Conservation (phyloP, 2,797 vertebrate genomes). For the Remorina albescens region DNA sequence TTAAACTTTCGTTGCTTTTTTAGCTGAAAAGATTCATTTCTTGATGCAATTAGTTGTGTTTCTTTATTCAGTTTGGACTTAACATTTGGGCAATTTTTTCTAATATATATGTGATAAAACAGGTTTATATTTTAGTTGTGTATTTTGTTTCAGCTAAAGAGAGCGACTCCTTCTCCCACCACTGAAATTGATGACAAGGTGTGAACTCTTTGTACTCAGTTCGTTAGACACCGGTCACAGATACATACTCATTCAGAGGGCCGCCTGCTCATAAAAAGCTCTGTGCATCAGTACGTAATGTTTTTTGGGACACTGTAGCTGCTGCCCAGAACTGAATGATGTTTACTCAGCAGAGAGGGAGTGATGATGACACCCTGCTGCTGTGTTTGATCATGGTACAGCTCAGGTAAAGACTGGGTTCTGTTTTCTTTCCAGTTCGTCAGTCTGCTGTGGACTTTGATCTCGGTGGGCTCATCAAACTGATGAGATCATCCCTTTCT, state of each 20-base stretch:
- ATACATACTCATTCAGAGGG: too few species aligned
- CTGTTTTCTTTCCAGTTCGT: slow-evolving; percentile 5
- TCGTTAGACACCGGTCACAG: background rate
- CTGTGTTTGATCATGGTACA: slow-evolving; percentile 1
- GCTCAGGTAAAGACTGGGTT: background rate
- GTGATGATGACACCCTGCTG: slow-evolving; percentile 1
- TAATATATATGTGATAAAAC: too few species aligned
- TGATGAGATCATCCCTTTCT: background rate
- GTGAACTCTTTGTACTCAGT: background rate
- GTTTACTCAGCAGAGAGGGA: slow-evolving; percentile 10
- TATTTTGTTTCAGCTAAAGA: background rate
- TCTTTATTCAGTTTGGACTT: background rate
- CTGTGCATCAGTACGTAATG: background rate
- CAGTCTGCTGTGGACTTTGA: slow-evolving; percentile 2
- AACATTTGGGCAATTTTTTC: background rate
- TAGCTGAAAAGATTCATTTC: background rate
- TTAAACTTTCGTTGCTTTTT: background rate
- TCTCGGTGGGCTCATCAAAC: slow-evolving; percentile 4
- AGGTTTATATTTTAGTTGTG: background rate
- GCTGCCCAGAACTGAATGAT: background rate
- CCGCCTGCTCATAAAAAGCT: too few species aligned
- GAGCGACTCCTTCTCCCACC: background rate
- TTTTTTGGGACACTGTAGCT: slow-evolving; percentile 13
- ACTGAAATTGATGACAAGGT: background rate
- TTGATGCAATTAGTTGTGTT: background rate